These are phyloP conservation scores for Oryctes rhinoceros DNA, from an alignment of 1,140 invertebrate genomes.

Conservation along the genomic window DNA sequence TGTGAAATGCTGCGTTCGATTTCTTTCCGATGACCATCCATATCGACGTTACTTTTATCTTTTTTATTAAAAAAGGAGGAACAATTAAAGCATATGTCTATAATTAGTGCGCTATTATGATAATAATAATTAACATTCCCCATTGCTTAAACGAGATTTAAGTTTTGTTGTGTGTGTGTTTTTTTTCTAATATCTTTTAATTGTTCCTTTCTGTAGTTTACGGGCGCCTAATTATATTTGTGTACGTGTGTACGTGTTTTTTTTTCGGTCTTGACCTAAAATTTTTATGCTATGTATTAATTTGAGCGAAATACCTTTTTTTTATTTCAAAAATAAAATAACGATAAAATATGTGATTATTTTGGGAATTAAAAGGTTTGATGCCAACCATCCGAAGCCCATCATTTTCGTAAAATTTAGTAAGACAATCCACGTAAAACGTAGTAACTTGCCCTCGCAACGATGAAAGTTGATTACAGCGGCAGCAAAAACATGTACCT, in stretches of 20 bases:
- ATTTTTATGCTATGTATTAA: constrained; percentile 24
- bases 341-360: not conserved
- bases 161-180: too few species aligned
- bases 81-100: too few species aligned
- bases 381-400: too few species aligned
- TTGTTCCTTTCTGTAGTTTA: not conserved
- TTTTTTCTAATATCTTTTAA: too few species aligned
- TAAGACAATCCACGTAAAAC: too few species aligned
- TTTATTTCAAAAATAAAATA: constrained; percentile 6
- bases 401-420: too few species aligned
- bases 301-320: not conserved
- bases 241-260: not conserved
- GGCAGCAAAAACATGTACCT: too few species aligned
- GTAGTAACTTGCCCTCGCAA: too few species aligned
- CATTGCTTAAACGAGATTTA: too few species aligned
- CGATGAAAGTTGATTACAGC: too few species aligned
- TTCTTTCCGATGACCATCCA: not conserved
- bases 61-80: not conserved
- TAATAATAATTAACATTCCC: too few species aligned
- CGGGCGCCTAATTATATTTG: not conserved
- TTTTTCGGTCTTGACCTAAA: constrained; percentile 19
- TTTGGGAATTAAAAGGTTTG: not conserved
- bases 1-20: not conserved
- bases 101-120: too few species aligned
- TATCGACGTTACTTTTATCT: not conserved